phyloP scores from a whole-genome alignment of 2,888 invertebrate species.

The Ormyrus labotus region DNA sequence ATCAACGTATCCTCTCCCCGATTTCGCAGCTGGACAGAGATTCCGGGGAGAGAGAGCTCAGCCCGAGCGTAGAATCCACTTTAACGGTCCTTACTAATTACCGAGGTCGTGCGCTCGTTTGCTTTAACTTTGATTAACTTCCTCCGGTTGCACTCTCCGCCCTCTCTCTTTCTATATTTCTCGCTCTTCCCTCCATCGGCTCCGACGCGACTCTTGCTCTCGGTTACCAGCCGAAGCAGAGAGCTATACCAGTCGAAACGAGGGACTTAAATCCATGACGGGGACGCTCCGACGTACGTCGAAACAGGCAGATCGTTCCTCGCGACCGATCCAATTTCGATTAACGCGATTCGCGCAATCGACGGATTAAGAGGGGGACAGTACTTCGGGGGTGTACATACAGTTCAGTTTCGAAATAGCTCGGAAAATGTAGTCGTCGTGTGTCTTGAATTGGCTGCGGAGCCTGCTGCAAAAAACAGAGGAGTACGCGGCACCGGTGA shows the following conservation, averaged over 20 bases:
- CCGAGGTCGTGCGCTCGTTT: slow-evolving; percentile 64
- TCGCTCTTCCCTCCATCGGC: neutral
- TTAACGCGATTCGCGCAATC: slow-evolving; percentile 28
- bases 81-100: slow-evolving; percentile 70
- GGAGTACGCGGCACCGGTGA: neutral
- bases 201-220: neutral
- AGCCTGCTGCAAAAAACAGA: neutral
- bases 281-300: slow-evolving; percentile 5
- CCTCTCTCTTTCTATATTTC: slow-evolving; percentile 4
- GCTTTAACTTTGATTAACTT: slow-evolving; percentile 71
- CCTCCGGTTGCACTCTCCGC: slow-evolving; percentile 34
- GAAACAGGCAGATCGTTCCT: slow-evolving; percentile 12
- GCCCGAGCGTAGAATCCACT: slow-evolving; percentile 59
- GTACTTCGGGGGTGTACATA: neutral
- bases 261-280: slow-evolving; percentile 33
- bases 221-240: too few species aligned
- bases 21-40: slow-evolving; percentile 1
- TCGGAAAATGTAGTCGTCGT: neutral
- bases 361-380: neutral
- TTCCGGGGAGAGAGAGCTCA: slow-evolving; percentile 22
- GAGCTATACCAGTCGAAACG: neutral
- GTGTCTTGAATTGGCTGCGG: neutral
- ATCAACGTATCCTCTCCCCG: slow-evolving; percentile 33
- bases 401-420: neutral
- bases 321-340: slow-evolving; percentile 45